Base-by-base conservation (phyloP, 2,888 invertebrate genomes). In the Morpho achilles region DNA sequence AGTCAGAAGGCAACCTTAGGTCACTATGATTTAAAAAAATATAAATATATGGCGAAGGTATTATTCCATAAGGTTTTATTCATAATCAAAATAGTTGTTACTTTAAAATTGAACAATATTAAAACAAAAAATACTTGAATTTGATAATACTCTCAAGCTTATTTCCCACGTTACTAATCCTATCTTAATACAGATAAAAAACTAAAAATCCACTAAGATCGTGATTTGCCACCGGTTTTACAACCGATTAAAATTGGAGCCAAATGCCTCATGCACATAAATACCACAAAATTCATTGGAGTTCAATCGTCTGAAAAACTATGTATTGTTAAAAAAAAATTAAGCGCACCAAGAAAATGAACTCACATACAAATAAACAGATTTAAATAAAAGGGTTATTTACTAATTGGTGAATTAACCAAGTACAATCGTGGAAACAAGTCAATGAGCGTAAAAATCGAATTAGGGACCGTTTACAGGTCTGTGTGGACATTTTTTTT, bases 381-480 rank as follows among this genome's bases (percentile, higher is more conserved):
- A 73, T 72, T 69, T 67, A 66, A 74, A 72, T 69, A 70, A 73
- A 79, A 79, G 83, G 84, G 83, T 80, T 84, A 81, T 85, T 84
- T 82, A 82, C 75, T 84, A 86, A 87, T 87, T 84, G 84, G 76
- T 77, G 75, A 74, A 80, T 80, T 77, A 75, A 72, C 71, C 68
- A 69, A 75, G 76, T 78, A 83, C 80, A 87, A 79, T 82, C 76
- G 73, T 74, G 78, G 76, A 83, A 87, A 84, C 81, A 77, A 83
- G 77, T 83, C 84, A 85, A 81, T 81, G 79, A 79, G 83, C 84
- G 88, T 87, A 76, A 83, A 77, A 89, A 88, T 81, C 88, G 85
- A 80, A 87, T 90, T 87, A 89, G 76, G 74, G 79, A 79, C 80
- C 81, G 82, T 87, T 87, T 87, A 86, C 84, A 84, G 77, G 79